These are phyloP conservation scores for Erebia palarica DNA, from an alignment of 2,888 invertebrate genomes.

Conservation along the genomic window DNA sequence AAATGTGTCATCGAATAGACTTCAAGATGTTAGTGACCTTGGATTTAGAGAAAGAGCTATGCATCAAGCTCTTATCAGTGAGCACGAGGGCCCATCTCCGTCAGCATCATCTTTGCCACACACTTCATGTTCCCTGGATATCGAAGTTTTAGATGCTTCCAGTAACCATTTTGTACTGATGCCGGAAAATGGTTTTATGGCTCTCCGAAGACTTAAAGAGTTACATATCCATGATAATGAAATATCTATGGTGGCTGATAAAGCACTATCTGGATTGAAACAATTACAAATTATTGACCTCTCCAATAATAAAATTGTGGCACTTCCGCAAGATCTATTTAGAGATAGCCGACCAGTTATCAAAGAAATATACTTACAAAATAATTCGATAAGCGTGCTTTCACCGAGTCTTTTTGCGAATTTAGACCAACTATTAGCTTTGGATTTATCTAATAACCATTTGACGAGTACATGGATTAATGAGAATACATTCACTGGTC, in stretches of 20 bases:
- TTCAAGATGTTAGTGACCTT: conserved; percentile 93
- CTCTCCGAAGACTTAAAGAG: conserved; percentile 88
- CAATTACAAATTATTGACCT: conserved; percentile 93
- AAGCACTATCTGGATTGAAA: conserved; percentile 90
- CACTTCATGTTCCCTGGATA: conserved; percentile 88
- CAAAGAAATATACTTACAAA: conserved; percentile 94
- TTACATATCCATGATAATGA: conserved; percentile 94
- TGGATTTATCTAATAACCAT: conserved; percentile 93
- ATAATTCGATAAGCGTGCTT: conserved; percentile 93
- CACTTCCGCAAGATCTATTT: conserved; percentile 93
- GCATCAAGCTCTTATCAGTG: conserved; percentile 85
- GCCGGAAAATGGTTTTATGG: conserved; percentile 91
- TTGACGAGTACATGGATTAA: conserved; percentile 94
- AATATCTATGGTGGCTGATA: conserved; percentile 93
- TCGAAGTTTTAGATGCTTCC: conserved; percentile 92
- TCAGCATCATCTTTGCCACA: conserved; percentile 70
- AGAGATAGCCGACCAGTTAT: conserved; percentile 89
- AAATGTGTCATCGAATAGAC: conserved; percentile 93
- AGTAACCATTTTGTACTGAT: conserved; percentile 92
- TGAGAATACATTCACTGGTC: conserved; percentile 91
- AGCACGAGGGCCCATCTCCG: conserved; percentile 76
- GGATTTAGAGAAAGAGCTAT: conserved; percentile 89
- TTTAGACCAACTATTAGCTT: conserved; percentile 89
- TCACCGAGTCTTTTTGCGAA: conserved; percentile 94
- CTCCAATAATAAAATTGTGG: conserved; percentile 94